Evolutionary conservation across 2,113 vertebrate species (phyloP), one percentile per base, ranked within the genome.

Genomic region (Bubo blakistoni): DNA sequence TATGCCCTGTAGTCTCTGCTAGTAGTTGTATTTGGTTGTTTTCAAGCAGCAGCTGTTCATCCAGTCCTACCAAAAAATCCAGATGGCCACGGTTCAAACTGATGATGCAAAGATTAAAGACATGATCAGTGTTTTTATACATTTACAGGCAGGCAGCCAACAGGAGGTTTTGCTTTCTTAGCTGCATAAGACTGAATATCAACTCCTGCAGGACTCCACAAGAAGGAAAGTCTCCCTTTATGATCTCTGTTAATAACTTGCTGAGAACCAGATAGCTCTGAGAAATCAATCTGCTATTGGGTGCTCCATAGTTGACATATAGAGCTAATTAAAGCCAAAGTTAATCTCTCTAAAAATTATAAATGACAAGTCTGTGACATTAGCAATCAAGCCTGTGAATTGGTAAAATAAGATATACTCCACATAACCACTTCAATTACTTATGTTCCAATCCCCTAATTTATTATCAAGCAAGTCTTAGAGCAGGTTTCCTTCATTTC

Each of bases 181-280:
- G 26, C 2, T 52, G 32, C 16, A 0, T 4, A 16, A 59, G 17
- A 13, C 44, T 20, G 6, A 32, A 38, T 2, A 38, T 0, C 13
- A 65, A 0, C 7, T 83, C 49, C 67, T 7, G 16, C 9, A 57
- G 66, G 46, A 49, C 38, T 38, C 18, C 32, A 29, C 32, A 8
- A 24, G 61, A 46, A 49, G 40, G 9, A 27, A 32, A 44, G 29
- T 17, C 46, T 32, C 51, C 34, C 16, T 36, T 51, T 38, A 30
- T 13, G n/a, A 29, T 36, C 29, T 40, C 22, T 7, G 3, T 38
- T 58, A 82, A 51, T 38, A 59, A 8, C 38, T 58, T 73, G n/a
- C 36, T 17, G 62, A 81, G 55, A 40, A 44, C 24, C 5, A 8
- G 49, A 16, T 11, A 77, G 76, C 57, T 44, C 42, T 18, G 34